Evolutionary conservation across 1,140 invertebrate genomes (phyloP).

Genomic region (Drosophila insularis): DNA sequence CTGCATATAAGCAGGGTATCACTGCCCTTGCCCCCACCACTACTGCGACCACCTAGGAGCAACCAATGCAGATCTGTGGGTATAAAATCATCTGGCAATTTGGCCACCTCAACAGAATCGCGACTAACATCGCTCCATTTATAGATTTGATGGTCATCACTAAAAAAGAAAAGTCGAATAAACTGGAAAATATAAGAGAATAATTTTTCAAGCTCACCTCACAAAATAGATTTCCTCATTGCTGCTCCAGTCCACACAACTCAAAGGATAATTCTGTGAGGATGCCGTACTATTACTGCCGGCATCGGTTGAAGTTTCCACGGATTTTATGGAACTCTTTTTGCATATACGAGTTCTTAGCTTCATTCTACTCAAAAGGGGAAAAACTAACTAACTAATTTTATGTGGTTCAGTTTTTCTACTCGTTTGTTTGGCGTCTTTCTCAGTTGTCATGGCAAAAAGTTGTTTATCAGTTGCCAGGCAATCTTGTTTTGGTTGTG

Average conservation of each 20-base stretch:
- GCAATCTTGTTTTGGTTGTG: neutral
- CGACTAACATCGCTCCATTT: slow-evolving; percentile 93
- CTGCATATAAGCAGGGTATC: slow-evolving; percentile 94
- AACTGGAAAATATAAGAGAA: neutral
- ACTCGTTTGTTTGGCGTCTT: slow-evolving; percentile 27
- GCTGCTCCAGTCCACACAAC: slow-evolving; percentile 95
- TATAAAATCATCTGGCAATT: slow-evolving; percentile 92
- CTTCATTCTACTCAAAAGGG: slow-evolving; percentile 53
- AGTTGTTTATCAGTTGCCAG: neutral
- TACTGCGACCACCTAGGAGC: slow-evolving; percentile 84
- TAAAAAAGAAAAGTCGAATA: slow-evolving; percentile 70
- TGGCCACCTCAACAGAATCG: slow-evolving; percentile 89
- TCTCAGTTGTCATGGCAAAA: slow-evolving; percentile 7
- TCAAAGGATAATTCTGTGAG: slow-evolving; percentile 88
- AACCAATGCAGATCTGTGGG: slow-evolving; percentile 94
- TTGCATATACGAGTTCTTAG: slow-evolving; percentile 73
- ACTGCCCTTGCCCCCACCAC: slow-evolving; percentile 86
- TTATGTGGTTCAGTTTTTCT: neutral
- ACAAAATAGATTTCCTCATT: slow-evolving; percentile 96
- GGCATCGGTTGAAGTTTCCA: slow-evolving; percentile 56
- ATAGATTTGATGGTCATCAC: slow-evolving; percentile 95
- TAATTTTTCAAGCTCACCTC: slow-evolving; percentile 84
- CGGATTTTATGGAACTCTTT: slow-evolving; percentile 46
- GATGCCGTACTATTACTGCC: slow-evolving; percentile 84
- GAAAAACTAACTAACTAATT: neutral